phyloP scores from a whole-genome alignment of 2,797 vertebrate genomes.

The Epinephelus coioides region DNA sequence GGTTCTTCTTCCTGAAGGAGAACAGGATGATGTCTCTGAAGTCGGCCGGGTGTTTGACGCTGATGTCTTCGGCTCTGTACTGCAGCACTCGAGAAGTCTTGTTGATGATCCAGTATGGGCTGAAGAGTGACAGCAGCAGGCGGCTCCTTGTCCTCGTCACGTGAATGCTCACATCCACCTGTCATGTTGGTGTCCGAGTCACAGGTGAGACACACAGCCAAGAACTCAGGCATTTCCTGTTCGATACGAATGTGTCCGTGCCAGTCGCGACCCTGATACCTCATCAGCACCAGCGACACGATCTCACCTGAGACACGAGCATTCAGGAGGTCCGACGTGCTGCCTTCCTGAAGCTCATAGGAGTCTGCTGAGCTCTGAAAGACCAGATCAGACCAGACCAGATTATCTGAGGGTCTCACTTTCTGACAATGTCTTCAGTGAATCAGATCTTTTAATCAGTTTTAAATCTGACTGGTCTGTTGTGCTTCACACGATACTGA shows the following conservation, averaged over 20 bases:
- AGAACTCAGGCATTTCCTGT: constrained; percentile 89
- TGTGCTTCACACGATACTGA: too few species aligned
- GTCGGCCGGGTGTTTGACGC: constrained; percentile 94
- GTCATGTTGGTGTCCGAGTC: constrained; percentile 78
- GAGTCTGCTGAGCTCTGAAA: constrained; percentile 89
- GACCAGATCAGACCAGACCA: background rate
- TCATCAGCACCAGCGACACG: constrained; percentile 90
- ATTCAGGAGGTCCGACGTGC: constrained; percentile 89
- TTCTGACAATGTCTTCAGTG: too few species aligned
- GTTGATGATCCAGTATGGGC: constrained; percentile 98
- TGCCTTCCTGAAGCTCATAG: constrained; percentile 89
- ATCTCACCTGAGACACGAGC: constrained; percentile 90
- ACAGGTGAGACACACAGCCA: constrained; percentile 86
- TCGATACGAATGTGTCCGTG: constrained; percentile 88
- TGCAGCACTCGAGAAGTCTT: constrained; percentile 96
- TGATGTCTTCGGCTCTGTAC: constrained; percentile 91
- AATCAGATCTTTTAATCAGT: too few species aligned
- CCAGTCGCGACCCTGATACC: constrained; percentile 95
- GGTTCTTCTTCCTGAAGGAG: constrained; percentile 95
- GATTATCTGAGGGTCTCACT: background rate
- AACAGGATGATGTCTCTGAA: constrained; percentile 93
- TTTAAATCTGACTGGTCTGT: background rate
- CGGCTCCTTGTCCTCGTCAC: constrained; percentile 70
- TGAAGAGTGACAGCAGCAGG: constrained; percentile 90
- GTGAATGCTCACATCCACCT: constrained; percentile 89